Evolutionary conservation across 2,113 vertebrate species (phyloP), one percentile per base, ranked within the genome.

Genomic region (Sminthopsis crassicaudata): DNA sequence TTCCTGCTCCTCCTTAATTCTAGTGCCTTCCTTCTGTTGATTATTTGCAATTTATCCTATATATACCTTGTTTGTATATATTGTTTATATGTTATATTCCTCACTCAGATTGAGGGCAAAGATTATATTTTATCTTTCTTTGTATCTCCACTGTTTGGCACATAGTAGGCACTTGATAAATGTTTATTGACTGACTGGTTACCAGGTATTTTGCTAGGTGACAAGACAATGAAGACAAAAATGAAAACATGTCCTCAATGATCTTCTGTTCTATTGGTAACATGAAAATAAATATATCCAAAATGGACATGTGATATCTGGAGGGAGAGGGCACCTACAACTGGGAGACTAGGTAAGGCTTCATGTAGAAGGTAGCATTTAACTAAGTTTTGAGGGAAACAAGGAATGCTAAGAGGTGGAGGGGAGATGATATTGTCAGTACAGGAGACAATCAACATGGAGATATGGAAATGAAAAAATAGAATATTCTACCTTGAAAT

Each of bases 221-320:
- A n/a, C 5, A n/a, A 36, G 30, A n/a, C 16, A 9, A 57, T 57
- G 55, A 57, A 57, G 60, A 19, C 30, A 67, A 67, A 30, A 67
- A 67, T 67, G 60, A 67, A 36, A n/a, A 67, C 14, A 14, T n/a
- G 12, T n/a, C 4, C 60, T 67, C 12, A 67, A 92, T 93, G 93
- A 96, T 46, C 90, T 96, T 96, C 93, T 92, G n/a, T 27, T 91
- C 91, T 95, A 92, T 67, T 93, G 67, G 48, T 53, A 42, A 84
- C 36, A 0, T 90, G n/a, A 2, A 53, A 22, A 19, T 53, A 52
- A 94, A 55, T 57, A 8, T 91, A 51, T 26, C n/a, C 24, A 91
- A 50, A 89, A 27, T 92, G 50, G 55, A 27, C 92, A 90, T 88
- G 8, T 0, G 24, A 19, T n/a, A n/a, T 67, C 14, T 67, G 12